A percentile compares a stretch with the other conserved stretches of the same genome.
phyloP scores from a whole-genome alignment of 2,888 invertebrate species.

The Xanthorhoe designata region DNA sequence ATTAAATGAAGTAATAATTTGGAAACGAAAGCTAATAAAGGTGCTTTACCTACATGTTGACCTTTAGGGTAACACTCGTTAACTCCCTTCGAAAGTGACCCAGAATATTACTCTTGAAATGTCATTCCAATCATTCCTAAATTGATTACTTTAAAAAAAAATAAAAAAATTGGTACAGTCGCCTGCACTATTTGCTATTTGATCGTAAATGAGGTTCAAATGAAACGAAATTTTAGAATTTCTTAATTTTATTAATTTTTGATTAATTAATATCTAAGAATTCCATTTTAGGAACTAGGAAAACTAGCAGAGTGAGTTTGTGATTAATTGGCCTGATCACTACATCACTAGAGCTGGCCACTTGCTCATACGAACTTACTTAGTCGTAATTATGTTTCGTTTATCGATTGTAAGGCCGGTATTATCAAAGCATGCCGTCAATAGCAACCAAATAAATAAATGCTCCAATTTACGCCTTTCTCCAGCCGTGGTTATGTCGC shows the following conservation, averaged over 20 bases:
- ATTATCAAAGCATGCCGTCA: neutral
- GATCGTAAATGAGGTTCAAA: too few relatives aligned
- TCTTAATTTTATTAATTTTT: too few relatives aligned
- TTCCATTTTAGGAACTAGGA: too few relatives aligned
- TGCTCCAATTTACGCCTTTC: slow-evolving; percentile 27
- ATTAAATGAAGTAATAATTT: neutral
- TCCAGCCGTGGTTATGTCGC: slow-evolving; percentile 21
- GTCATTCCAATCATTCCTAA: neutral
- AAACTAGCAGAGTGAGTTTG: too few relatives aligned
- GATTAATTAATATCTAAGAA: too few relatives aligned
- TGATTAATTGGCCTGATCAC: too few relatives aligned
- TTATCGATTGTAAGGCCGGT: neutral
- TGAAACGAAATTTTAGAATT: too few relatives aligned
- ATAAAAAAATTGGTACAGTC: too few relatives aligned
- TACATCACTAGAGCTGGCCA: too few relatives aligned
- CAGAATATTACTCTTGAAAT: neutral
- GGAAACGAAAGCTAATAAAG: neutral
- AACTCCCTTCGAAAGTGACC: slow-evolving; percentile 1
- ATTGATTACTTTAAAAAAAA: neutral
- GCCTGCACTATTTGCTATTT: too few relatives aligned
- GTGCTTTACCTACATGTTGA: neutral
- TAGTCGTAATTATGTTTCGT: neutral
- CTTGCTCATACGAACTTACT: too few relatives aligned
- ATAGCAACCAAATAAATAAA: slow-evolving; percentile 12
- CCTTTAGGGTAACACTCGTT: neutral